These are phyloP conservation scores for Oxyruncus cristatus DNA, from an alignment of 2,113 vertebrate genomes.

Conservation along the genomic window DNA sequence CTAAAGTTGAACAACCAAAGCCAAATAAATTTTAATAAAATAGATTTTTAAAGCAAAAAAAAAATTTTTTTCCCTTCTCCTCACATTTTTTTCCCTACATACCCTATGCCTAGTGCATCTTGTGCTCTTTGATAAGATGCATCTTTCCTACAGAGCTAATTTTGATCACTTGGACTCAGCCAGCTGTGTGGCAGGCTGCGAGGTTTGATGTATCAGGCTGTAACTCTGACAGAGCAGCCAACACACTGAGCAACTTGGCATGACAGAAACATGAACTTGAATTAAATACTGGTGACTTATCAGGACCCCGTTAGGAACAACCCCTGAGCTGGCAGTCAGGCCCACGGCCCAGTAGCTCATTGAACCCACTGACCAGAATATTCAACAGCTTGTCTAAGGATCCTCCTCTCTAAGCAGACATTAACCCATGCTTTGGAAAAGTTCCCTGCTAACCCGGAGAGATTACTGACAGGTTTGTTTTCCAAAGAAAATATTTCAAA, in stretches of 20 bases:
- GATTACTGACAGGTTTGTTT: background rate
- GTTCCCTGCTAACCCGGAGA: background rate
- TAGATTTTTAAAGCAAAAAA: background rate
- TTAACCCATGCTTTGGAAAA: background rate
- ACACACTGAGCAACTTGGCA: background rate
- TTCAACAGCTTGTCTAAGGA: background rate
- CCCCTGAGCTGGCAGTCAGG: background rate
- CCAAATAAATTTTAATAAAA: background rate
- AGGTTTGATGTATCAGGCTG: background rate
- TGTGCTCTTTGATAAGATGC: background rate
- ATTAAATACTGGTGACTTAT: background rate
- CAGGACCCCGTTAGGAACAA: background rate
- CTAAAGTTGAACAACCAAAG: background rate
- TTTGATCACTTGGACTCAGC: background rate
- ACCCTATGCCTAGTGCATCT: background rate
- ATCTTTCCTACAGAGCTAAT: background rate
- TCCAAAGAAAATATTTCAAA: background rate
- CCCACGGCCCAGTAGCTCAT: background rate
- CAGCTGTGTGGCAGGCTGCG: background rate
- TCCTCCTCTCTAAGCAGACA: background rate
- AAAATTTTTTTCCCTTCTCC: background rate
- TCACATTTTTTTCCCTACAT: background rate
- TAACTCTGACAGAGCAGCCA: background rate
- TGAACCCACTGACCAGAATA: background rate
- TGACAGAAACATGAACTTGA: background rate